Evolutionary conservation across 2,113 vertebrate species (phyloP).

Genomic region (Peromyscus californicus): DNA sequence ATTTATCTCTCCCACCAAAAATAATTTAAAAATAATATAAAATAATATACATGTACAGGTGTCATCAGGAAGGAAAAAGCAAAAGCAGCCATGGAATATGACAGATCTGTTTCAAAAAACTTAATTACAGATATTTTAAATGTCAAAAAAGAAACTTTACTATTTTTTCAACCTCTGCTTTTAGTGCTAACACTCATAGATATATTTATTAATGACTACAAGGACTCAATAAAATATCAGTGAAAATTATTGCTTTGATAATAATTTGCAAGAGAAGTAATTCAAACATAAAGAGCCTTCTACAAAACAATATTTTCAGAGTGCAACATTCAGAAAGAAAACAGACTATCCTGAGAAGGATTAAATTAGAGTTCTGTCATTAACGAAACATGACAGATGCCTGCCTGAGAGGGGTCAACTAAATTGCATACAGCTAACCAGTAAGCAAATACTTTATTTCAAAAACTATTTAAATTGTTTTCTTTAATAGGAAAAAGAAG

Average conservation of each 20-base stretch:
- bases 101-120: neutral
- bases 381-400: neutral
- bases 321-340: constrained; percentile 8
- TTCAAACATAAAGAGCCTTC: neutral
- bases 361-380: neutral
- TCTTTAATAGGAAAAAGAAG: neutral
- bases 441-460: neutral
- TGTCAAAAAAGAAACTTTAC: neutral
- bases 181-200: neutral
- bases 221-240: neutral
- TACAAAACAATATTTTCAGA: neutral
- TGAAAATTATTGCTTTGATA: neutral
- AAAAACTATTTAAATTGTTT: neutral
- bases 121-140: neutral
- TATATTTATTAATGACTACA: neutral
- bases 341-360: neutral
- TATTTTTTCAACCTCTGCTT: neutral
- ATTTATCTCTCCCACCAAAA: neutral
- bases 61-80: neutral
- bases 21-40: neutral
- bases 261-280: neutral
- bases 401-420: neutral
- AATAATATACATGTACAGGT: neutral
- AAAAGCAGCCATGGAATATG: neutral
- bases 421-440: neutral